These are phyloP conservation scores for Cathartes aura DNA, from an alignment of 2,113 vertebrate genomes.

Conservation along the genomic window DNA sequence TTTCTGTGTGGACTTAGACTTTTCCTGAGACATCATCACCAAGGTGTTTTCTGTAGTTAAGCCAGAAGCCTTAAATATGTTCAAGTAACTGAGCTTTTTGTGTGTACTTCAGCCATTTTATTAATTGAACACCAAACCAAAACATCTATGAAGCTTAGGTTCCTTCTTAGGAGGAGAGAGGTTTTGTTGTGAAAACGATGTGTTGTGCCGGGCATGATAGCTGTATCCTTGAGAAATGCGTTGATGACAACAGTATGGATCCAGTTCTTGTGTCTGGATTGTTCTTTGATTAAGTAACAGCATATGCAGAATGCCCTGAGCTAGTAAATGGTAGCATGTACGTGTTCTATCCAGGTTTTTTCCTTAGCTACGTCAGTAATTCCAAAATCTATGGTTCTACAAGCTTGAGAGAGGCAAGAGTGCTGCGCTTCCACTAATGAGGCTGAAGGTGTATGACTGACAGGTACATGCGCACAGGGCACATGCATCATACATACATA, in stretches of 20 bases:
- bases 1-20: background rate
- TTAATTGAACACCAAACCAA: background rate
- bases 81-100: too few species aligned
- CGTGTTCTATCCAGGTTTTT: background rate
- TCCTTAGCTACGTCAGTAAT: background rate
- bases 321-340: too few species aligned
- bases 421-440: background rate
- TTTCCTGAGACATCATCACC: background rate
- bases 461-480: rapidly evolving
- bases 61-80: background rate
- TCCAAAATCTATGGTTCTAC: rapidly evolving
- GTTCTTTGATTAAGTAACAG: background rate
- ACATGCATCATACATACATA: rapidly evolving
- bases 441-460: background rate
- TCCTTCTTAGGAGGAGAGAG: background rate
- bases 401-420: background rate
- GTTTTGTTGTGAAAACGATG: background rate
- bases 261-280: background rate
- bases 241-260: background rate
- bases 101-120: background rate
- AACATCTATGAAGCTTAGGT: background rate
- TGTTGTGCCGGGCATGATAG: rapidly evolving
- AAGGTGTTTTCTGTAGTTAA: background rate
- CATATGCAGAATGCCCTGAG: background rate
- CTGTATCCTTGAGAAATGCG: background rate